A percentile compares a stretch with the other conserved stretches of the same genome.
phyloP scores from a whole-genome alignment of 2,888 invertebrate genomes.

The Prenolepis imparis region DNA sequence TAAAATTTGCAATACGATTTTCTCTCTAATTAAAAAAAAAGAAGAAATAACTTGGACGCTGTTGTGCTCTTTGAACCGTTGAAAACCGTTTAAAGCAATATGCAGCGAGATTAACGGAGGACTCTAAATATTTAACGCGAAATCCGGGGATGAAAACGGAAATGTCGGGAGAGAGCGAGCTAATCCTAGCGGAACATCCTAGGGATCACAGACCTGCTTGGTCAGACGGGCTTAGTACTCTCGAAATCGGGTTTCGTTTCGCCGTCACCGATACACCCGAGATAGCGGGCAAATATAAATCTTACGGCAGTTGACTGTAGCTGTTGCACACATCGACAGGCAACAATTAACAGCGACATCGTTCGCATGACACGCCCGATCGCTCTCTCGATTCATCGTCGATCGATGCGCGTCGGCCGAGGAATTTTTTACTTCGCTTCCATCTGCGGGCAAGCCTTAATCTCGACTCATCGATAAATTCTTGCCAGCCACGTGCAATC shows the following conservation, averaged over 20 bases:
- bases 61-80: neutral
- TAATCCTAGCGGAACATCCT: slow-evolving; percentile 53
- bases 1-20: neutral
- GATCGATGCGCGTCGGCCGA: slow-evolving; percentile 66
- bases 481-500: slow-evolving; percentile 60
- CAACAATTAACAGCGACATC: slow-evolving; percentile 71
- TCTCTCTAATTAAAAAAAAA: neutral
- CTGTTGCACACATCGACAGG: slow-evolving; percentile 60
- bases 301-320: slow-evolving; percentile 59
- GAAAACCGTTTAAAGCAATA: neutral
- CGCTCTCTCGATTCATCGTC: slow-evolving; percentile 63
- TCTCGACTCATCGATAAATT: slow-evolving; percentile 78
- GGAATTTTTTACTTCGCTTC: slow-evolving; percentile 52
- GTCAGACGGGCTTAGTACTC: slow-evolving; percentile 20
- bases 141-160: neutral
- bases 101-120: neutral
- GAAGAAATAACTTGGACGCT: neutral
- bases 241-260: slow-evolving; percentile 56
- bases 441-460: slow-evolving; percentile 62
- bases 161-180: slow-evolving; percentile 3
- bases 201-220: slow-evolving; percentile 38
- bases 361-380: slow-evolving; percentile 64
- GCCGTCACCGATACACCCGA: slow-evolving; percentile 45
- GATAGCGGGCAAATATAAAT: slow-evolving; percentile 59
- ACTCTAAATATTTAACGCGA: neutral